Conservation (phyloP, 2,797 vertebrate genomes). For the Arremon aurantiirostris region DNA sequence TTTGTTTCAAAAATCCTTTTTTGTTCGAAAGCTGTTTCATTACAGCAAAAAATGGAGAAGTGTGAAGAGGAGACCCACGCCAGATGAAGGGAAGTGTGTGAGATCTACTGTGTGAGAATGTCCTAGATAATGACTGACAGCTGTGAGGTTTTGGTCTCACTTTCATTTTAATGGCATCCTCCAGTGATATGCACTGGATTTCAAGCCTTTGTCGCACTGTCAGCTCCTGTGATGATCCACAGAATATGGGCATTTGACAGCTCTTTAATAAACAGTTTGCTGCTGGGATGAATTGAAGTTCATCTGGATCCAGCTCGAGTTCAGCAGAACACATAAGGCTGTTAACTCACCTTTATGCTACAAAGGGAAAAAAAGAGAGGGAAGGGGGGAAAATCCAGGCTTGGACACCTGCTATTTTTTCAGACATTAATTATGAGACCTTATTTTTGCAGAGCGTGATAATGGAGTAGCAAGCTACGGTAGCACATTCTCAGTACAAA, state of each 20-base stretch:
- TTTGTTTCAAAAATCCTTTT: neutral
- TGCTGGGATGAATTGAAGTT: conserved; percentile 59
- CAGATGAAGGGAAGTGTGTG: conserved; percentile 15
- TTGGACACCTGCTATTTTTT: conserved; percentile 36
- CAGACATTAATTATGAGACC: conserved; percentile 32
- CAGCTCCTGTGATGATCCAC: conserved; percentile 47
- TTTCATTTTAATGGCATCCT: conserved; percentile 68
- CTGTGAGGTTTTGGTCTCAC: conserved; percentile 38
- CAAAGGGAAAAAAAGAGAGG: neutral
- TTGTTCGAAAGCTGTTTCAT: neutral
- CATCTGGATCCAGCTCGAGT: conserved; percentile 23
- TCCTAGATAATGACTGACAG: conserved; percentile 64
- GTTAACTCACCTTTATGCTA: conserved; percentile 35
- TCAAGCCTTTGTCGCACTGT: conserved; percentile 38
- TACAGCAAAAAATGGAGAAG: neutral
- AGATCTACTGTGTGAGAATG: conserved; percentile 43
- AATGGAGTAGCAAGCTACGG: neutral
- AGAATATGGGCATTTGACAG: conserved; percentile 51
- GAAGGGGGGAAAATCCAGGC: neutral
- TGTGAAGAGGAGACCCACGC: neutral
- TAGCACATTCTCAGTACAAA: fast-evolving
- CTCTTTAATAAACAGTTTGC: conserved; percentile 64
- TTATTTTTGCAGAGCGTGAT: conserved; percentile 3
- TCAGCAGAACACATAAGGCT: conserved; percentile 22
- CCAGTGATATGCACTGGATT: conserved; percentile 56